A percentile compares a stretch with the other conserved stretches of the same genome.
Conservation (phyloP, 2,888 invertebrate genomes). For the Plagiodera versicolora region DNA sequence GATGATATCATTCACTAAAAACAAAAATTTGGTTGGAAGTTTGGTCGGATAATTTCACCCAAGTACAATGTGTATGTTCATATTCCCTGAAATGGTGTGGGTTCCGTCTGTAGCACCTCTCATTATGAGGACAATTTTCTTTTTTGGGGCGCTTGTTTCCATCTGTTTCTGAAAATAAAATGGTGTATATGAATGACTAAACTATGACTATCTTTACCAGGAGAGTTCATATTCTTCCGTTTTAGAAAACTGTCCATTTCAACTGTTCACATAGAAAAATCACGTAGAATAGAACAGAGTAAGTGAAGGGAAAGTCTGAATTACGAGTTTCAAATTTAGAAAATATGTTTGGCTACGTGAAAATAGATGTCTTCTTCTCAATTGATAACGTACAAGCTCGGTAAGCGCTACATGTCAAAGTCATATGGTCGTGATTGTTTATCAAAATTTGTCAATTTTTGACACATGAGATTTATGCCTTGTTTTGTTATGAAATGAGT, state of each 20-base stretch:
- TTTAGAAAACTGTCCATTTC: conserved; percentile 14
- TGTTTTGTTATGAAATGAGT: not conserved
- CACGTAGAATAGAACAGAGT: no score
- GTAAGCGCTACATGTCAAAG: not conserved
- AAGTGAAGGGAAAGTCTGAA: no score
- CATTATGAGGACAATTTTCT: conserved; percentile 72
- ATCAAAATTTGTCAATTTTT: not conserved
- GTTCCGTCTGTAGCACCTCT: conserved; percentile 80
- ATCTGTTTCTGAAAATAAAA: conserved; percentile 7
- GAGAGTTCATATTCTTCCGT: conserved; percentile 10
- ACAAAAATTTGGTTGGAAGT: not conserved
- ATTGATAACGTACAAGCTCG: no score
- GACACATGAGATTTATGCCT: not conserved
- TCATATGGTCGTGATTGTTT: not conserved
- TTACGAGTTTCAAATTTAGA: no score
- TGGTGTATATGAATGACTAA: not conserved
- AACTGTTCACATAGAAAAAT: not conserved
- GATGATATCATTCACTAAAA: conserved; percentile 67
- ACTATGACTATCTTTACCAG: not conserved
- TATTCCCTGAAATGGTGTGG: conserved; percentile 82
- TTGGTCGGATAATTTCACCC: not conserved
- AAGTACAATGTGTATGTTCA: conserved; percentile 78
- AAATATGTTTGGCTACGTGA: no score
- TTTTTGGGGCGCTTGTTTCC: conserved; percentile 44
- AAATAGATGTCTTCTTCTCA: no score